Evolutionary conservation across 2,113 vertebrate genomes (phyloP).

Genomic region (Pomatostomus ruficeps): DNA sequence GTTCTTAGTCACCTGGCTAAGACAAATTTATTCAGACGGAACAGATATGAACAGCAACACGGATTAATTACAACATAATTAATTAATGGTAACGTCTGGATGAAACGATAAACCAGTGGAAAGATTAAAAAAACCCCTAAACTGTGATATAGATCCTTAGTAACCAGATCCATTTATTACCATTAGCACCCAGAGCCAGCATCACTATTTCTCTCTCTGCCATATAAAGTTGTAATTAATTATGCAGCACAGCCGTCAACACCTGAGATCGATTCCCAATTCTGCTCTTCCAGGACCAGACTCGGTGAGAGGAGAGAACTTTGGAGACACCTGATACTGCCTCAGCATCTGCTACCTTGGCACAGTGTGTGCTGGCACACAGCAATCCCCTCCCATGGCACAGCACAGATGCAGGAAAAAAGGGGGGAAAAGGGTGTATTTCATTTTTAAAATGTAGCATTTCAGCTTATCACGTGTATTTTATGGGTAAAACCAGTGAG

Average conservation of each 20-base stretch:
- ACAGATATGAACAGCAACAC: not conserved
- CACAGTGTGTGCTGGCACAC: not conserved
- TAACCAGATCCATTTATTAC: not conserved
- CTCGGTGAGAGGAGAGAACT: not conserved
- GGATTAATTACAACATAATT: constrained; percentile 37
- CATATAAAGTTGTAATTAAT: constrained; percentile 41
- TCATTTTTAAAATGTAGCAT: not conserved
- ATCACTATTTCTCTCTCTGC: not conserved
- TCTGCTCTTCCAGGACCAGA: not conserved
- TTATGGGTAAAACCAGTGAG: not conserved
- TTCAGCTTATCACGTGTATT: not conserved
- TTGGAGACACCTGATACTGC: not conserved
- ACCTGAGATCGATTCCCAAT: not conserved
- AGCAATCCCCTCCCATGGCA: not conserved
- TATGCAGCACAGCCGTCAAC: not conserved
- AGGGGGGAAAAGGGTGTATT: rapidly evolving
- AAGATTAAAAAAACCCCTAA: not conserved
- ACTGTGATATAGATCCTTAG: not conserved
- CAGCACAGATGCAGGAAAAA: rapidly evolving
- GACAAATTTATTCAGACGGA: not conserved
- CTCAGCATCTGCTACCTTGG: not conserved
- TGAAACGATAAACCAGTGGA: constrained; percentile 38
- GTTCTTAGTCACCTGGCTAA: not conserved
- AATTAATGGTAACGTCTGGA: constrained; percentile 41
- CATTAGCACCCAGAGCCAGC: not conserved